Evolutionary conservation across 2,113 vertebrate species (phyloP).

Genomic region (Pyxicephalus adspersus): DNA sequence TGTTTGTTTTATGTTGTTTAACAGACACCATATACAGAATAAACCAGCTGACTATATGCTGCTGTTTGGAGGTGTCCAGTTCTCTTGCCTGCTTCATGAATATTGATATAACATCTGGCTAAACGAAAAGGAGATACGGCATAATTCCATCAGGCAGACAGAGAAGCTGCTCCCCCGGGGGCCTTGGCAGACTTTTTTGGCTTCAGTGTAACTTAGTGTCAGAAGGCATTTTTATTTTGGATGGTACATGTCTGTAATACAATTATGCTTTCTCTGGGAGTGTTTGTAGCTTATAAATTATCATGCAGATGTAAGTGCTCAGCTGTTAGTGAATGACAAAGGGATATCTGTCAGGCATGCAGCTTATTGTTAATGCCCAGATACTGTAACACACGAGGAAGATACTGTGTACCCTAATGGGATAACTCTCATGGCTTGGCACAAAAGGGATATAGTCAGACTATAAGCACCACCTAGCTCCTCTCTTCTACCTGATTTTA

Average conservation of each 20-base stretch:
- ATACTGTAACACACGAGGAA: conserved; percentile 37
- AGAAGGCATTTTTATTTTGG: conserved; percentile 52
- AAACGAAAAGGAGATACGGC: conserved; percentile 41
- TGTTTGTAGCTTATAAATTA: conserved; percentile 51
- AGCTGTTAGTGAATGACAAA: conserved; percentile 52
- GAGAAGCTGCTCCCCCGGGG: conserved; percentile 45
- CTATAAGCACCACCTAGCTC: background rate
- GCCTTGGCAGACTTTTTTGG: conserved; percentile 40
- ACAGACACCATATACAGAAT: too few relatives aligned
- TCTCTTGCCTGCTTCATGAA: conserved; percentile 44
- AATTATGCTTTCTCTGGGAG: conserved; percentile 50
- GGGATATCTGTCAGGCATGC: conserved; percentile 42
- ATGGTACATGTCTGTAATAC: conserved; percentile 49
- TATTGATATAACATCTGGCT: conserved; percentile 56
- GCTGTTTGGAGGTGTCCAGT: conserved; percentile 22
- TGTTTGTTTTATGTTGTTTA: too few relatives aligned
- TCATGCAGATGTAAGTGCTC: conserved; percentile 54
- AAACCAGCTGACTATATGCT: conserved; percentile 24
- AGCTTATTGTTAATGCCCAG: conserved; percentile 44
- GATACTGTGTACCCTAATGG: conserved; percentile 40
- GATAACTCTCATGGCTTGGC: conserved; percentile 31
- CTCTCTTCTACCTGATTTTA: too few relatives aligned
- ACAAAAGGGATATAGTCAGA: conserved; percentile 15
- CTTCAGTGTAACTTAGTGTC: conserved; percentile 48
- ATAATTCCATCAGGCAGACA: conserved; percentile 51